phyloP scores from a whole-genome alignment of 1,140 invertebrate species.

The Pogonognathellus flavescens region DNA sequence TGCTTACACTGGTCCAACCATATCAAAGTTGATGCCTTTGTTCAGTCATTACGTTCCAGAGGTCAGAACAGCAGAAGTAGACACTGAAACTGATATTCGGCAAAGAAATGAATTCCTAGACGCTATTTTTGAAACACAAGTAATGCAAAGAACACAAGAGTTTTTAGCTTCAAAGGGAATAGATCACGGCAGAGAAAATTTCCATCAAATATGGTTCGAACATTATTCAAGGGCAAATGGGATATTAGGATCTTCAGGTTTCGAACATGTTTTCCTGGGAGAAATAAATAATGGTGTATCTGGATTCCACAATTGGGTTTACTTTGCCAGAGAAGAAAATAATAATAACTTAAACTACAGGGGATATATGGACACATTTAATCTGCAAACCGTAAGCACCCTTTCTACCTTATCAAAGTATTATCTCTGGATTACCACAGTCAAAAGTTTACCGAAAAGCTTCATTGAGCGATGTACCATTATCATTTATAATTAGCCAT shows the following conservation, averaged over 20 bases:
- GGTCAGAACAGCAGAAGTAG: conserved; percentile 69
- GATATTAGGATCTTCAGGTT: conserved; percentile 68
- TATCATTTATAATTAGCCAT: too few relatives aligned
- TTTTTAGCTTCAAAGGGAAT: conserved; percentile 70
- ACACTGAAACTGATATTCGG: conserved; percentile 69
- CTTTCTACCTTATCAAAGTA: background rate
- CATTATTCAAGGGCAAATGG: conserved; percentile 59
- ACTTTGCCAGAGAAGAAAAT: conserved; percentile 69
- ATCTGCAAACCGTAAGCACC: conserved; percentile 41
- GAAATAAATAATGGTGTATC: conserved; percentile 69
- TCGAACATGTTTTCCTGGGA: conserved; percentile 72
- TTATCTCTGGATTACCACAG: background rate
- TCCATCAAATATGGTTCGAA: conserved; percentile 66
- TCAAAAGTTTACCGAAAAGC: background rate
- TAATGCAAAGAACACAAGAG: conserved; percentile 72
- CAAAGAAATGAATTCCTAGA: conserved; percentile 72
- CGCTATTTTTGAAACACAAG: conserved; percentile 71
- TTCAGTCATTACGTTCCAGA: conserved; percentile 67
- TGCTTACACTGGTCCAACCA: conserved; percentile 59
- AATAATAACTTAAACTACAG: conserved; percentile 51
- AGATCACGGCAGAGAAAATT: conserved; percentile 51
- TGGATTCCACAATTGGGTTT: conserved; percentile 72
- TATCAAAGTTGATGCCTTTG: conserved; percentile 60
- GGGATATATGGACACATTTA: conserved; percentile 29
- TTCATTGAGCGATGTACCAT: background rate